Percentiles rank a stretch among this genome's conserved stretches.
Conservation (phyloP, 23 tunicate genomes). For the Phallusia fumigata region DNA sequence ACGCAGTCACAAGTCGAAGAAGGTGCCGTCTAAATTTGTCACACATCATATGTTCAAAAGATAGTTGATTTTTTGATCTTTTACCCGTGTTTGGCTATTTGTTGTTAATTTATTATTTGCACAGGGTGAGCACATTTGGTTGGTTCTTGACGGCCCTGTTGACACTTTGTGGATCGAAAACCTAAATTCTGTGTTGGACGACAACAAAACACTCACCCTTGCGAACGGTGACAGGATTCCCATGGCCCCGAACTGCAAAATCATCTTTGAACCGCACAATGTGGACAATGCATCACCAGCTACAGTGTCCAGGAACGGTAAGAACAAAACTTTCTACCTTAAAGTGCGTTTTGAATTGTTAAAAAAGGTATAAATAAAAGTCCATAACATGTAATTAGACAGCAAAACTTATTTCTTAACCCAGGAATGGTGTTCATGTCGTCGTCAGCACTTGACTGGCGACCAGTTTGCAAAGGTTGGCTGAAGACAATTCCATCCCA, state of each 20-base stretch:
- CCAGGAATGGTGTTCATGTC: slow-evolving; percentile 91
- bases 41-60: too few relatives aligned
- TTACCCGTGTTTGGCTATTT: too few relatives aligned
- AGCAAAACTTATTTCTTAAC: too few relatives aligned
- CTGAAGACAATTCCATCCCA: slow-evolving; percentile 57
- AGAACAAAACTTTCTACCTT: not conserved
- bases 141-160: slow-evolving; percentile 85
- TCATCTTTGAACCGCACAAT: slow-evolving; percentile 87
- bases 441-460: slow-evolving; percentile 80
- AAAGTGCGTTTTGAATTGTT: not conserved
- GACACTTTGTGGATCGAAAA: slow-evolving; percentile 90
- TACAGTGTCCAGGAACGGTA: slow-evolving; percentile 86
- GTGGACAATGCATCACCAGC: slow-evolving; percentile 95
- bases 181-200: slow-evolving; percentile 84
- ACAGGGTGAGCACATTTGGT: slow-evolving; percentile 88
- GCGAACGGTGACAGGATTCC: slow-evolving; percentile 93
- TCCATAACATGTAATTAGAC: too few relatives aligned
- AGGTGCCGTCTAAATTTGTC: slow-evolving; percentile 34
- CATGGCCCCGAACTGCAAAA: slow-evolving; percentile 90
- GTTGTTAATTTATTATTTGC: not conserved
- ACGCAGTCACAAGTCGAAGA: slow-evolving; percentile 74
- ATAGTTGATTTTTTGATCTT: too few relatives aligned
- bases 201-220: slow-evolving; percentile 82
- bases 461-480: slow-evolving; percentile 81
- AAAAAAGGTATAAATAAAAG: too few relatives aligned